Percentiles rank a stretch among this genome's conserved stretches.
These are phyloP conservation scores for Grapholita molesta DNA, from an alignment of 1,140 invertebrate genomes.

Conservation along the genomic window DNA sequence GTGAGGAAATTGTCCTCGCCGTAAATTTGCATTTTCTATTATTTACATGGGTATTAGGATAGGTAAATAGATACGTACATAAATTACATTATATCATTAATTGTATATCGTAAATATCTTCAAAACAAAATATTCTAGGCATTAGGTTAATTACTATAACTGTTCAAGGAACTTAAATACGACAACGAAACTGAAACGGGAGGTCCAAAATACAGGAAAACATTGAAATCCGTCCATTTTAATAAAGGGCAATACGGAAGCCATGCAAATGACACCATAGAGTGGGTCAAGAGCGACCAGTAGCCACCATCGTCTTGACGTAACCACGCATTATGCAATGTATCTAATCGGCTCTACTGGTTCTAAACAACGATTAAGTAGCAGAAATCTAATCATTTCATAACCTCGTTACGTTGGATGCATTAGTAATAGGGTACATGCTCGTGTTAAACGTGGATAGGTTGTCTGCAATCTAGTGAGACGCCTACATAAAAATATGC, in stretches of 20 bases:
- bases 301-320: not conserved
- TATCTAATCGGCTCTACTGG: not conserved
- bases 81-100: too few species aligned
- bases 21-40: too few species aligned
- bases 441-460: not conserved
- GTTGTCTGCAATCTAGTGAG: too few species aligned
- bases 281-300: constrained; percentile 11
- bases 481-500: too few species aligned
- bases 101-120: too few species aligned
- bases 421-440: not conserved
- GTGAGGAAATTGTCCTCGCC: too few species aligned
- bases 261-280: not conserved
- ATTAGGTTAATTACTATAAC: too few species aligned
- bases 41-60: too few species aligned
- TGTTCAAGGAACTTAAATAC: too few species aligned
- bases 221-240: not conserved
- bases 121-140: too few species aligned
- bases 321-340: not conserved
- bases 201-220: not conserved
- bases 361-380: not conserved
- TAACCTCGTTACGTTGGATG: not conserved
- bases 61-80: too few species aligned
- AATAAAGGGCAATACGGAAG: constrained; percentile 8
- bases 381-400: constrained; percentile 4
- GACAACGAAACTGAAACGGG: not conserved